Evolutionary conservation across 2,797 vertebrate species (phyloP).

Genomic region (Chelmon rostratus): DNA sequence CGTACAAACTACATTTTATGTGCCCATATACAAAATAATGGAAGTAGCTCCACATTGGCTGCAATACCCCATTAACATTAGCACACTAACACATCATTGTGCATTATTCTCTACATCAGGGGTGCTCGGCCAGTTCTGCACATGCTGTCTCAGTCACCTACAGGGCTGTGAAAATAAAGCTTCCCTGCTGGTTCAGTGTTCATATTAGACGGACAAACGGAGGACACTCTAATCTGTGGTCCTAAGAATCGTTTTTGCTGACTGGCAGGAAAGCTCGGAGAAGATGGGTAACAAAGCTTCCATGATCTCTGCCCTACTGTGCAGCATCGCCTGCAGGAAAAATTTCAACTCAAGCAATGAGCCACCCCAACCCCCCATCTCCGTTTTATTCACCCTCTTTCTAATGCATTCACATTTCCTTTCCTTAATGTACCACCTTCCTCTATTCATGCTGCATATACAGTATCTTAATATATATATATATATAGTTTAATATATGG

Average conservation of each 20-base stretch:
- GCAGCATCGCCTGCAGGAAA: conserved; percentile 48
- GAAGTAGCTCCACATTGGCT: background rate
- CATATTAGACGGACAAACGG: conserved; percentile 30
- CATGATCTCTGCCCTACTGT: conserved; percentile 61
- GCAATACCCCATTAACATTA: background rate
- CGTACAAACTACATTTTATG: background rate
- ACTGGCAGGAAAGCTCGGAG: conserved; percentile 49
- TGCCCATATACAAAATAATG: background rate
- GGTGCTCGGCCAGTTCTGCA: background rate
- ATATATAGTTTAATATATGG: background rate
- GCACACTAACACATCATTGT: background rate
- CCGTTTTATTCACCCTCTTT: background rate
- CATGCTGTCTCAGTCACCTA: conserved; percentile 13
- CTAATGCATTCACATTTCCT: background rate
- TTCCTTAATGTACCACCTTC: background rate
- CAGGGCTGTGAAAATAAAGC: conserved; percentile 28
- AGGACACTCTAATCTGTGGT: conserved; percentile 36
- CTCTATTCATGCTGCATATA: background rate
- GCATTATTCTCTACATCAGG: background rate
- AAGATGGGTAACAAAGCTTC: conserved; percentile 47
- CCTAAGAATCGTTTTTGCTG: conserved; percentile 45
- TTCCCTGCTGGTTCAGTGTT: conserved; percentile 30
- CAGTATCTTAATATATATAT: background rate
- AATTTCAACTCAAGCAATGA: conserved; percentile 10
- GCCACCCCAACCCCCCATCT: background rate